A percentile compares a stretch with the other conserved stretches of the same genome.
phyloP scores from a whole-genome alignment of 64 coral and sea anemone genomes.

The Anthopleura sola region DNA sequence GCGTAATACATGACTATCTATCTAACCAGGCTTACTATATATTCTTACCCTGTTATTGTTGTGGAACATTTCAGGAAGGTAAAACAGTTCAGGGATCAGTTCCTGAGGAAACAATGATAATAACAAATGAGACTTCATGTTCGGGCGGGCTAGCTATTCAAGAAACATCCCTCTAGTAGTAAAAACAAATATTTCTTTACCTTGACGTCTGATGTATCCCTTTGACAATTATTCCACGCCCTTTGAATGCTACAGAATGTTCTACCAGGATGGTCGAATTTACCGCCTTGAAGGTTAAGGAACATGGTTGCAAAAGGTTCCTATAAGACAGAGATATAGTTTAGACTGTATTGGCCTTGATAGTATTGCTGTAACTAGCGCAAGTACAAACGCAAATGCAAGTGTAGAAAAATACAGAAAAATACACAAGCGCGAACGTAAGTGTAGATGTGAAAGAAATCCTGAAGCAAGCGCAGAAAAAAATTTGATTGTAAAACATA shows the following conservation, averaged over 20 bases:
- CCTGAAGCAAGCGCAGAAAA: background rate
- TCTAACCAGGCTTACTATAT: background rate
- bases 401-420: no score
- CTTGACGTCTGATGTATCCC: slow-evolving; percentile 98
- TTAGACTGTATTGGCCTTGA: background rate
- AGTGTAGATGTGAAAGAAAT: no score
- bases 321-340: slow-evolving; percentile 21
- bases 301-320: slow-evolving; percentile 98
- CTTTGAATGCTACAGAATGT: slow-evolving; percentile 84
- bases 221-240: slow-evolving; percentile 96
- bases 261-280: slow-evolving; percentile 92
- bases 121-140: background rate
- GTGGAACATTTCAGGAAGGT: slow-evolving; percentile 95
- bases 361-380: background rate
- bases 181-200: no score
- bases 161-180: no score
- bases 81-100: slow-evolving; percentile 94
- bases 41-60: slow-evolving; percentile 84
- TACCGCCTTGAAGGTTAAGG: slow-evolving; percentile 96
- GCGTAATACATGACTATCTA: no score
- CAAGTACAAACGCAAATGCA: no score
- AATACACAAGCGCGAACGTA: no score
- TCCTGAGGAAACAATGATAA: slow-evolving; percentile 39
- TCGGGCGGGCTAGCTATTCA: no score
- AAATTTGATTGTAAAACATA: background rate